Percentiles rank a stretch among this genome's conserved stretches.
Conservation (phyloP, 2,888 invertebrate species). For the Erynnis tages region DNA sequence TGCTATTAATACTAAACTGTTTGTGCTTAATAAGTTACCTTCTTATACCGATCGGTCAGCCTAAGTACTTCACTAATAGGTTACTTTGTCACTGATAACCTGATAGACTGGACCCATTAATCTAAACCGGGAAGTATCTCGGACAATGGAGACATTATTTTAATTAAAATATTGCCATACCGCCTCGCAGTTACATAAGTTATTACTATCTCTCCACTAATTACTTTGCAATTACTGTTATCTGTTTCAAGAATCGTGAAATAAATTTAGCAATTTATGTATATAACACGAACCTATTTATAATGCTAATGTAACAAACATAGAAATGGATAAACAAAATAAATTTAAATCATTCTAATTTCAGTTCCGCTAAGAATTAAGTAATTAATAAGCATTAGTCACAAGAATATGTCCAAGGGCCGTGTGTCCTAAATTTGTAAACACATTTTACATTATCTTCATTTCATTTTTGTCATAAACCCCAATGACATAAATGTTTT, state of each 20-base stretch:
- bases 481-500: too few species aligned
- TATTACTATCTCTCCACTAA: background rate
- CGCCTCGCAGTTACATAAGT: background rate
- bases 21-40: too few species aligned
- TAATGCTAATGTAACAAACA: too few species aligned
- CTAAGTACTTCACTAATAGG: background rate
- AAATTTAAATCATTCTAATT: too few species aligned
- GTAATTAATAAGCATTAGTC: too few species aligned
- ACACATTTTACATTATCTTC: too few species aligned
- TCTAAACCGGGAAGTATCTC: conserved; percentile 17
- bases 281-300: background rate
- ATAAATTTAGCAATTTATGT: background rate
- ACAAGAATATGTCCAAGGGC: too few species aligned
- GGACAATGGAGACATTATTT: conserved; percentile 22
- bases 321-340: too few species aligned
- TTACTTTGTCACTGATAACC: conserved; percentile 7
- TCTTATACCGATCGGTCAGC: background rate
- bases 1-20: too few species aligned
- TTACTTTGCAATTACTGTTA: conserved; percentile 20
- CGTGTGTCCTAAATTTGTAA: too few species aligned
- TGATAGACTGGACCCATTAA: conserved; percentile 15
- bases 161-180: conserved; percentile 22
- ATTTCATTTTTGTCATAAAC: too few species aligned
- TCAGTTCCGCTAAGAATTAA: too few species aligned
- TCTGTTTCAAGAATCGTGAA: background rate